A percentile compares a stretch with the other conserved stretches of the same genome.
phyloP scores from a whole-genome alignment of 1,140 invertebrate genomes.

The Atta colombica region DNA sequence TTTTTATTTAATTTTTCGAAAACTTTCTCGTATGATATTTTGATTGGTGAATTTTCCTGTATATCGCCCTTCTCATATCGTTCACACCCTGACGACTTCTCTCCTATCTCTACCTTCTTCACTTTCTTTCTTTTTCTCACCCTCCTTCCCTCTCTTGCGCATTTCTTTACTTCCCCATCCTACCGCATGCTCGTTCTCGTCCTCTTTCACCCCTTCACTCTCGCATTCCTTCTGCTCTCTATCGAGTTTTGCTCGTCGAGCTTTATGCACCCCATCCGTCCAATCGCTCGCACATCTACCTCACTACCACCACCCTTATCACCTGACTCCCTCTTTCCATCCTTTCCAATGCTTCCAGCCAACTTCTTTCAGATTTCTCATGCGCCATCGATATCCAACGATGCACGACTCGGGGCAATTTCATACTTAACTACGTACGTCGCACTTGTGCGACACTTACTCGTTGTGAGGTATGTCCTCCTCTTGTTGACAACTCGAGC shows the following conservation, averaged over 20 bases:
- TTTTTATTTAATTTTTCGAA: too few species aligned
- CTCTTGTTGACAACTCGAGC: constrained; percentile 88
- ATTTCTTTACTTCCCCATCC: constrained; percentile 23
- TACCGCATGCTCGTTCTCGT: constrained; percentile 6
- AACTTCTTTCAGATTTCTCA: neutral
- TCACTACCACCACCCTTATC: constrained; percentile 2
- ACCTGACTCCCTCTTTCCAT: neutral
- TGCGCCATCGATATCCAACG: constrained; percentile 37
- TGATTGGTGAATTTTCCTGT: neutral
- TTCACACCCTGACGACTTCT: constrained; percentile 2
- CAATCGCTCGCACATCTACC: constrained; percentile 49
- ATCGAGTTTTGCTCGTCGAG: constrained; percentile 57
- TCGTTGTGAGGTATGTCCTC: constrained; percentile 95
- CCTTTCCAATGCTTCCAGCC: neutral
- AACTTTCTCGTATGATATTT: too few species aligned
- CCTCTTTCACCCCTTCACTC: constrained; percentile 6
- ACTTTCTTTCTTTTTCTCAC: neutral
- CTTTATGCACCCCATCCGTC: constrained; percentile 55
- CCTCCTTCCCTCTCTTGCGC: neutral
- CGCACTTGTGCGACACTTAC: constrained; percentile 87
- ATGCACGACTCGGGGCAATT: neutral
- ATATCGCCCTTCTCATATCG: constrained; percentile 7
- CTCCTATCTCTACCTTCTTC: neutral
- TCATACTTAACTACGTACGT: constrained; percentile 1
- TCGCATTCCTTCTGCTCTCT: constrained; percentile 21